phyloP scores from a whole-genome alignment of 2,888 invertebrate species.

The Blera fallax region DNA sequence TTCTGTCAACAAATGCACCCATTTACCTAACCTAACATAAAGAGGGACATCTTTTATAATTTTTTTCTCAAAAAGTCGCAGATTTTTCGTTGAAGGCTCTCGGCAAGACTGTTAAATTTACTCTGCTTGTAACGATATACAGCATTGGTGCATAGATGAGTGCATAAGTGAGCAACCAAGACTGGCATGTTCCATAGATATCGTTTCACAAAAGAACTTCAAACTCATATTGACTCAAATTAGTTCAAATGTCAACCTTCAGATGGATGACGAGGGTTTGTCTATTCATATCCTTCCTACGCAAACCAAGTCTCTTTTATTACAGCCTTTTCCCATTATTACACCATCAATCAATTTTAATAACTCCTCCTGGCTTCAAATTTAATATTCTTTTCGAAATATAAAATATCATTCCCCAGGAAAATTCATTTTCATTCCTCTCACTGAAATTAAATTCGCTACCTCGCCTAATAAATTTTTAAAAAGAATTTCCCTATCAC shows the following conservation, averaged over 20 bases:
- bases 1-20: no score
- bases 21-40: no score
- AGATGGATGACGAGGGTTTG: neutral
- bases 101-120: no score
- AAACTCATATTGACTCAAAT: neutral
- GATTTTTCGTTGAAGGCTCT: no score
- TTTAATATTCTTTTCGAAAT: neutral
- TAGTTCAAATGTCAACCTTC: neutral
- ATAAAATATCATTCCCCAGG: neutral
- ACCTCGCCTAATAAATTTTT: neutral
- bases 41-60: no score
- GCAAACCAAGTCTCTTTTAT: neutral
- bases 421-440: no score
- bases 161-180: no score
- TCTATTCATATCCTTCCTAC: neutral
- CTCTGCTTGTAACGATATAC: no score
- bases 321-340: neutral
- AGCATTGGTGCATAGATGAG: no score
- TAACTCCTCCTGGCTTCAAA: neutral
- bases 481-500: neutral
- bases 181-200: neutral
- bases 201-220: neutral
- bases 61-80: no score
- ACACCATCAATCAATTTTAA: neutral
- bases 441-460: neutral